Evolutionary conservation across 2,888 invertebrate genomes (phyloP).

Genomic region (Pyrocoelia pectoralis): DNA sequence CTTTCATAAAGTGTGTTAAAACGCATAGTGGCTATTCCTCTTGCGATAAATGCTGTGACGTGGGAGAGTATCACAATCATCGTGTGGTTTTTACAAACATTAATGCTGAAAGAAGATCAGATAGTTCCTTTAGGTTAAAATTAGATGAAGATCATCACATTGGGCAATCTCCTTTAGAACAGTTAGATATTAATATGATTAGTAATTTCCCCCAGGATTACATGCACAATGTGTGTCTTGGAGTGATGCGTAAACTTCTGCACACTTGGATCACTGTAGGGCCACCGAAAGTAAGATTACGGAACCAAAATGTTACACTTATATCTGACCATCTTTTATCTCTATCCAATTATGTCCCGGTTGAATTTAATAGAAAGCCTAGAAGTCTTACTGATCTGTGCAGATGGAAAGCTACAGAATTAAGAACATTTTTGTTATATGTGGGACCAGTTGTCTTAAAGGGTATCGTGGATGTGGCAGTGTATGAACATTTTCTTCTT

Average conservation of each 20-base stretch:
- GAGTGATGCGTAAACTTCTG: conserved; percentile 20
- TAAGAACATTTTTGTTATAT: conserved; percentile 30
- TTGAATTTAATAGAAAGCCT: conserved; percentile 32
- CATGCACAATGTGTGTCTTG: too few species aligned
- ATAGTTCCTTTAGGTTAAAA: conserved; percentile 12
- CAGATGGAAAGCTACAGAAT: conserved; percentile 37
- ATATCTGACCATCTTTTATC: conserved; percentile 1
- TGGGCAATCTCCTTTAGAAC: conserved; percentile 11
- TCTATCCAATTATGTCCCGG: conserved; percentile 16
- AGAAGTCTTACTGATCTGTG: conserved; percentile 26
- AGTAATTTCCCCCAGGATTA: conserved; percentile 17
- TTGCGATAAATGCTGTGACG: conserved; percentile 23
- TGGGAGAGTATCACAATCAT: conserved; percentile 18
- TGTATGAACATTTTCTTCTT: conserved; percentile 29
- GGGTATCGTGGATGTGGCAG: conserved; percentile 23
- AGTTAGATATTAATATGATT: too few species aligned
- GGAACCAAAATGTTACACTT: conserved; percentile 4
- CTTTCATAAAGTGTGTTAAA: conserved; percentile 22
- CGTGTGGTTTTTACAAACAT: conserved; percentile 14
- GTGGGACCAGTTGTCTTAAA: conserved; percentile 27
- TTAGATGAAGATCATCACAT: conserved; percentile 29
- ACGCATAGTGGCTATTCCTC: conserved; percentile 20
- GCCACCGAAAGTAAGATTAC: conserved; percentile 1
- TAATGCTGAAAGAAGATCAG: conserved; percentile 21
- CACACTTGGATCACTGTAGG: conserved; percentile 22